Base-by-base conservation (phyloP, 1,140 invertebrate species). In the Dolichoris vasculosae region DNA sequence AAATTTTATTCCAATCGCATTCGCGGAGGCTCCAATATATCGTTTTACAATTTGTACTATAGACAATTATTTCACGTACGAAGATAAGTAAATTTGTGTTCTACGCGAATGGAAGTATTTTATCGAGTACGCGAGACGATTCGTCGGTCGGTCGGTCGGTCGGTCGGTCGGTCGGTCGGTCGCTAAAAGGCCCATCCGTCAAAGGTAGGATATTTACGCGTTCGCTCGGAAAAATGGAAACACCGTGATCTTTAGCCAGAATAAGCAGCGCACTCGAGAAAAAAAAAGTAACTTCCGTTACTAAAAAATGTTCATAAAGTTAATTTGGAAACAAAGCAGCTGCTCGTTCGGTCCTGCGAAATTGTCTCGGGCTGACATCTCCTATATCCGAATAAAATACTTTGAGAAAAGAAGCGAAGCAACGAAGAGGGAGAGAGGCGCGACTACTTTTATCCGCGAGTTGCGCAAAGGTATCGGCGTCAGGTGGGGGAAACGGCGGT, bases 331-430 rank as follows among this genome's bases (percentile, higher is more conserved):
- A 38, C 30, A 71, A 64, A 81, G 30, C 64, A 46, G 78, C 3
- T 32, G 78, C 78, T 67, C 13, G 32, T 81, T 81, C 26, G 32
- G n/a, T 48, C 30, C 30, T 35, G 2, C n/a, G n/a, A 20, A 17
- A n/a, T 20, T 17, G 43, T 23, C 6, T 46, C 46, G 64, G 13
- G 13, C 15, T 9, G 32, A 15, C 76, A 4, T 26, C n/a, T 32
- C 46, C 76, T 11, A n/a, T n/a, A n/a, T 55, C 35, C 13, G 76
- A 26, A 63, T 78, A 59, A 78, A 78, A 78, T 59, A 38, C 20
- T 38, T 40, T 78, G 32, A 32, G 35, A 78, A 38, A 40, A 55
- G 30, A 38, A 17, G 20, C 51, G 11, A 6, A 46, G 26, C 8
- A 38, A 38, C 67, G 69, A n/a, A 38, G 48, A 32, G 35, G n/a